Evolutionary conservation across 2,888 invertebrate genomes (phyloP), one percentile per base, ranked within the genome.

Genomic region (Phania funesta): DNA sequence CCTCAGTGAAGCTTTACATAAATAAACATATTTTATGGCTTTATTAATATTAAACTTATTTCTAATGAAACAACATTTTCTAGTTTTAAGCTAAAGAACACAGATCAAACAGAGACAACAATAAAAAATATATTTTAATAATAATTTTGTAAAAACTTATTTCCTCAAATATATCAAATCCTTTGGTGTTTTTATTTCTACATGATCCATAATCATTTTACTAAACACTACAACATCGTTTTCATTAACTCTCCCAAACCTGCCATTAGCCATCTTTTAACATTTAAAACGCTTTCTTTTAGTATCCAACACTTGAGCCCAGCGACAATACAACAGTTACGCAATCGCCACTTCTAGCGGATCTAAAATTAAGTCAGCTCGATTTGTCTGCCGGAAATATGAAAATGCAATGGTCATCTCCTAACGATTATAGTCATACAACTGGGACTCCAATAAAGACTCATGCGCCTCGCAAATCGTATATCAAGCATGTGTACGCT

Each of bases 1-100:
- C 78, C 82, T 71, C 78, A 67, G 75, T 76, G 71, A 73, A 68
- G 71, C 76, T 76, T 82, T 73, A 60, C 68, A 56, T 41, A 65
- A 50, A 41, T 50, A 20, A 41, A 22, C 4, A 54, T 68, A 70
- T 58, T 70, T 73, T 48, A 67, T 52, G 65, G 65, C 70, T 76
- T 76, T 80, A 76, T 76, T 68, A 70, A 74, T 70, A 71, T 64
- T 65, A 62, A 50, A 58, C 41, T 22, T 35, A 24, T 20, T 32
- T 41, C 11, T 29, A 62, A 41, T 52, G 41, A 41, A 52, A 52
- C 7, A 18, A 62, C 32, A 60, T 35, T 56, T 58, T 5, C 74
- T 78, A 41, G 50, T 46, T 48, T 18, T 78, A 82, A 74, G 74
- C 77, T 48, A 20, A 64, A 20, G 2, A 9, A 35, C 24, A 70